A percentile compares a stretch with the other conserved stretches of the same genome.
Conservation (phyloP, 2,113 vertebrate genomes). For the Crotalus horridus region DNA sequence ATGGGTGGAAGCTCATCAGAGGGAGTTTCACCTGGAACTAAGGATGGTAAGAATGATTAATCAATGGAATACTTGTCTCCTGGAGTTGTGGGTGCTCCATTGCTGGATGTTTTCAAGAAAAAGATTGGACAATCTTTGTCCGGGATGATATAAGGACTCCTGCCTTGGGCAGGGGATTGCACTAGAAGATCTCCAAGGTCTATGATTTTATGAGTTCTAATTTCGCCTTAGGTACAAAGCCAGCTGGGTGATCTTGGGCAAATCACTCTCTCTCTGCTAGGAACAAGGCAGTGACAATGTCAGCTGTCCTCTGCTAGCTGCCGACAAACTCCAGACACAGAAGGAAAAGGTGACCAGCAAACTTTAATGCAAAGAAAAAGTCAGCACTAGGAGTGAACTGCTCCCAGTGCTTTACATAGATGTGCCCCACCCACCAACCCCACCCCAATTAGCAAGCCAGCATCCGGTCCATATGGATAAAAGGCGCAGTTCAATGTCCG, state of each 20-base stretch:
- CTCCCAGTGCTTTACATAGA: too few species aligned
- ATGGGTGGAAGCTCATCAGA: not conserved
- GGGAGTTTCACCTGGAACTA: not conserved
- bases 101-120: not conserved
- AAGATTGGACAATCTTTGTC: not conserved
- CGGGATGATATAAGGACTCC: not conserved
- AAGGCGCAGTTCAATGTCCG: too few species aligned
- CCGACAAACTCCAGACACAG: too few species aligned
- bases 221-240: not conserved
- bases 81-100: not conserved
- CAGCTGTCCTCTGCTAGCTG: too few species aligned
- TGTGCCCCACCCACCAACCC: too few species aligned
- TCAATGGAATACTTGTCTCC: not conserved
- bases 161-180: not conserved
- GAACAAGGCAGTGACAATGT: not conserved
- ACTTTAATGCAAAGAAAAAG: too few species aligned
- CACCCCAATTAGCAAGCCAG: too few species aligned
- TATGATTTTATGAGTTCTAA: not conserved
- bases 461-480: too few species aligned
- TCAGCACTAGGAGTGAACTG: too few species aligned
- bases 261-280: not conserved
- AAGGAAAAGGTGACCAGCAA: too few species aligned
- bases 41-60: not conserved
- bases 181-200: not conserved
- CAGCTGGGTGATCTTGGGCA: not conserved